A percentile compares a stretch with the other conserved stretches of the same genome.
These are phyloP conservation scores for Pagrus major DNA, from an alignment of 2,113 vertebrate genomes.

Conservation along the genomic window DNA sequence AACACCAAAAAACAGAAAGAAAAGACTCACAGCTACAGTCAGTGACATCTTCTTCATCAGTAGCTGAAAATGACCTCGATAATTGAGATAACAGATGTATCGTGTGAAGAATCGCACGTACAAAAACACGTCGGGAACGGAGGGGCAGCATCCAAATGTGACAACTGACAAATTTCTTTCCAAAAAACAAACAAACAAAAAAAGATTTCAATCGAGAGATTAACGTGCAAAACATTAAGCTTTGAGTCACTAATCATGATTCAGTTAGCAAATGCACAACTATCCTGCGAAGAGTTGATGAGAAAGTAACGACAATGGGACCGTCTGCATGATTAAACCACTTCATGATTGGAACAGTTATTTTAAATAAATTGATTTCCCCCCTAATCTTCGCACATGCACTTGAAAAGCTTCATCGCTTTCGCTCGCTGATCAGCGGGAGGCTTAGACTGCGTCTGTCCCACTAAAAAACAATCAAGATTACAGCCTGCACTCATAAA, in stretches of 20 bases:
- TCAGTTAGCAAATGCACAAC: slow-evolving; percentile 48
- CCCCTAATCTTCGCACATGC: slow-evolving; percentile 24
- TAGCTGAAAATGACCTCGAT: neutral
- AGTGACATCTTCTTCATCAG: slow-evolving; percentile 8
- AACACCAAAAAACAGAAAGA: slow-evolving; percentile 23
- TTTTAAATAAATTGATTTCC: slow-evolving; percentile 15
- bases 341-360: slow-evolving; percentile 26
- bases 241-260: slow-evolving; percentile 30
- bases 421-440: slow-evolving; percentile 6
- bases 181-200: slow-evolving; percentile 61
- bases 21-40: slow-evolving; percentile 9
- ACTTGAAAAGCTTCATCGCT: slow-evolving; percentile 26
- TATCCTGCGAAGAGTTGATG: slow-evolving; percentile 22
- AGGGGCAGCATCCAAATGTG: slow-evolving; percentile 48
- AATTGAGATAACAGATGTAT: slow-evolving; percentile 17
- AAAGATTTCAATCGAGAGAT: slow-evolving; percentile 77
- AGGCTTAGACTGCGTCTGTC: slow-evolving; percentile 35
- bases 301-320: slow-evolving; percentile 39
- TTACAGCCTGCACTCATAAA: slow-evolving; percentile 51
- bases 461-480: slow-evolving; percentile 38
- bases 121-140: slow-evolving; percentile 1
- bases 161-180: slow-evolving; percentile 9
- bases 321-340: slow-evolving; percentile 19
- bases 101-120: neutral
- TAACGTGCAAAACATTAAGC: slow-evolving; percentile 33